phyloP scores from a whole-genome alignment of 53 echinoderm and acorn worm species.

The Holothuria leucospilota region DNA sequence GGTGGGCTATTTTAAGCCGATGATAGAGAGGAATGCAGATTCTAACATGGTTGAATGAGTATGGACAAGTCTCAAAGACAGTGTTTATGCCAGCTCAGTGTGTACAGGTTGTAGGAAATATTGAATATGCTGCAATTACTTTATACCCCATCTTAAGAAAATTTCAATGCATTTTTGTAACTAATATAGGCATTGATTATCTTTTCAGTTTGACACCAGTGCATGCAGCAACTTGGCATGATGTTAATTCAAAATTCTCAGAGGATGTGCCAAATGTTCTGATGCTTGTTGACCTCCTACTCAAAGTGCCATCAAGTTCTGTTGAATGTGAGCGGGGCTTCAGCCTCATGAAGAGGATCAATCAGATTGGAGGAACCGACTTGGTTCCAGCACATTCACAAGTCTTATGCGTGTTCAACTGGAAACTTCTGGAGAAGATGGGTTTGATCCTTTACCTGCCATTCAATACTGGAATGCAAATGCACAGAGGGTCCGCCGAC shows the following conservation, averaged over 20 bases:
- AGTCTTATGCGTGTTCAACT: background rate
- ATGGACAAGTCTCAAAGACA: background rate
- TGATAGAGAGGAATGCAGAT: background rate
- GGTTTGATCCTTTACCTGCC: conserved; percentile 4
- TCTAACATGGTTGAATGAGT: background rate
- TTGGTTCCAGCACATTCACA: background rate
- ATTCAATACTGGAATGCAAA: conserved; percentile 19
- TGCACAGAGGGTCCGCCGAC: background rate
- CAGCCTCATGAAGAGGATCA: conserved; percentile 4
- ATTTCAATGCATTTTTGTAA: too few species aligned
- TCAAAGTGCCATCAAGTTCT: background rate
- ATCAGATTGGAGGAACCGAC: conserved; percentile 12
- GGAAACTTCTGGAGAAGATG: background rate
- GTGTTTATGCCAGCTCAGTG: background rate
- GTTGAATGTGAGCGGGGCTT: conserved; percentile 22
- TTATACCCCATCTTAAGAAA: too few species aligned
- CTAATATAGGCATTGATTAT: too few species aligned
- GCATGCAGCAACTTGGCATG: conserved; percentile 1
- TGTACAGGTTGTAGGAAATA: background rate
- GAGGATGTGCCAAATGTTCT: conserved; percentile 20
- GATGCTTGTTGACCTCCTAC: conserved; percentile 2
- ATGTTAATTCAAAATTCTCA: background rate
- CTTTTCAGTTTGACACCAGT: conserved; percentile 8
- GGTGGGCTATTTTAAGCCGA: background rate
- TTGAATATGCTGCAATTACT: too few species aligned